Evolutionary conservation across 2,113 vertebrate species (phyloP), one percentile per base, ranked within the genome.

Genomic region (Cebus imitator): DNA sequence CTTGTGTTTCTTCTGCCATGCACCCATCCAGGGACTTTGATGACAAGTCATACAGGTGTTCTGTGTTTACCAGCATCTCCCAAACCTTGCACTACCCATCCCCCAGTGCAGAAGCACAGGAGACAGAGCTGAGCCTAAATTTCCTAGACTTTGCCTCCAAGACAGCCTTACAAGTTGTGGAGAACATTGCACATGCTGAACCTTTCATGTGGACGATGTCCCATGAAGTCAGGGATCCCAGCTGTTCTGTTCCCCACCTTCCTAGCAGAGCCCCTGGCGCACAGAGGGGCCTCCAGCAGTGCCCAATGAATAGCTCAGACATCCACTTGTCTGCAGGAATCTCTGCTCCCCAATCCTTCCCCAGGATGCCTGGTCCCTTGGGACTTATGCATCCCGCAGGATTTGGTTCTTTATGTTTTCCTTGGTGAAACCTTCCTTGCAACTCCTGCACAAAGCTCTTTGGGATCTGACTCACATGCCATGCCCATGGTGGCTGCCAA

Each of bases 21-120:
- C 13, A 23, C 12, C 48, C 48, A 64, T 2, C 18, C 43, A 48
- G 17, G 1, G 9, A 4, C 21, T 45, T 27, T 4, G 0, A 16
- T 45, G 32, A 76, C 32, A 66, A 55, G 21, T n/a, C 78, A 37
- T 45, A 10, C 23, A 20, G 58, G 12, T 70, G 12, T 45, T n/a
- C 66, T 82, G 27, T 14, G 79, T 72, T 14, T 9, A 21, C 25
- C n/a, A 5, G 45, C 72, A 21, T 82, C 30, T 45, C 64, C n/a
- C 7, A 48, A 9, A 80, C 27, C 35, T 27, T 52, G 40, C 52
- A 43, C 35, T 68, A 37, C 25, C 9, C 48, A 13, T n/a, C 17
- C 32, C 30, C 40, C 55, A 61, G 35, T 20, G 55, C 40, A 82
- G n/a, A 64, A 40, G 45, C 35, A 40, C 35, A 48, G 75, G 30